Conservation (phyloP, 2,113 vertebrate genomes). For the Passer montanus region DNA sequence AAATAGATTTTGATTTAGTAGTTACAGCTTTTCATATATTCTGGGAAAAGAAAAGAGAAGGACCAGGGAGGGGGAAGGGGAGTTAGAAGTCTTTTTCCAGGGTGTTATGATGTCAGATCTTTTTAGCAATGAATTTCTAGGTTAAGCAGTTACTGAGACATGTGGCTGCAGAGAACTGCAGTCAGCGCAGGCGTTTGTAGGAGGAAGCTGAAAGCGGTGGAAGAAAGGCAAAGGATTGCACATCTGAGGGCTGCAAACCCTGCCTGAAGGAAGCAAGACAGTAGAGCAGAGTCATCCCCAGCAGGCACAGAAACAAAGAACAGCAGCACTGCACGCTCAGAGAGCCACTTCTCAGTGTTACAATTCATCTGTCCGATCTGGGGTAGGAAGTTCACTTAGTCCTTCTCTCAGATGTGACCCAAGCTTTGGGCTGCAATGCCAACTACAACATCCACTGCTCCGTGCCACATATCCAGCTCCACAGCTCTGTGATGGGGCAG, state of each 20-base stretch:
- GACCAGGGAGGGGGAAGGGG: neutral
- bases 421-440: neutral
- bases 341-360: neutral
- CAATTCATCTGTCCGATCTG: fast-evolving
- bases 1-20: conserved; percentile 69
- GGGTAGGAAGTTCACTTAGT: neutral
- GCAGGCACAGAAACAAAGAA: neutral
- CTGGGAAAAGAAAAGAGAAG: conserved; percentile 44
- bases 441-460: neutral
- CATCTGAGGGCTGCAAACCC: conserved; percentile 10
- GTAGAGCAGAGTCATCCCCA: neutral
- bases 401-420: neutral
- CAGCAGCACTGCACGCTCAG: neutral
- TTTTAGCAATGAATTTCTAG: conserved; percentile 47
- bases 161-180: neutral
- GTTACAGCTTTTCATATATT: conserved; percentile 57
- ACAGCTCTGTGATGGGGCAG: neutral
- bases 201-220: neutral
- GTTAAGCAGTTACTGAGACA: conserved; percentile 39
- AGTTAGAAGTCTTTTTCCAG: conserved; percentile 14
- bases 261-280: neutral
- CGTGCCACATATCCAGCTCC: neutral
- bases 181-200: neutral
- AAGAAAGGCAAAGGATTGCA: conserved; percentile 8
- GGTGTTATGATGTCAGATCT: conserved; percentile 40